Evolutionary conservation across 2,888 invertebrate genomes (phyloP), one percentile per base, ranked within the genome.

Genomic region (Acleris cristana): DNA sequence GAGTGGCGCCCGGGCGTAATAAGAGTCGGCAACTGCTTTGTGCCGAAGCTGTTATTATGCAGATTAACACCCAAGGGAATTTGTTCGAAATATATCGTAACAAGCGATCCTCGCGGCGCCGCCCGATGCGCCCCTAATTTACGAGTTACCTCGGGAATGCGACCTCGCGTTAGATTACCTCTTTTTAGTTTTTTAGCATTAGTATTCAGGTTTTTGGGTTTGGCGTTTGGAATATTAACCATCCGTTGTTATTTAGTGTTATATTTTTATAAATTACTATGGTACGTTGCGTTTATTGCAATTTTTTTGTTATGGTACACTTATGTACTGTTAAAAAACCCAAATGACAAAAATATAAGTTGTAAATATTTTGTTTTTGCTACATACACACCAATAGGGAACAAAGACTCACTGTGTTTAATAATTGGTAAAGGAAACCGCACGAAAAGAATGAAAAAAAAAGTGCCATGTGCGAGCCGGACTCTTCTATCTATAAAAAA

Each of bases 51-150:
- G 89, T 91, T 92, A 92, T 92, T 92, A 92, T 92, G 92, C 92
- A 92, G 92, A 92, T 92, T 91, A 91, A 91, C 92, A 92, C 92
- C 90, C 90, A 82, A 90, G 90, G 92, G 92, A 92, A 92, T 92
- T 91, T 91, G 92, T 92, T 90, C 92, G 91, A 90, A 74, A 67
- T 58, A 91, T 90, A 92, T 90, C 92, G 89, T 92, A 92, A 92
- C 92, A 88, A 92, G 92, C 89, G 80, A 85, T 86, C 86, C 90
- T 88, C 86, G 85, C 87, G 85, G 89, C 92, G 90, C 89, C 90
- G 89, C 70, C 71, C 90, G 88, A 88, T 83, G 83, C 84, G 81
- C 82, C 80, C 79, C 81, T 90, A 88, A 90, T 92, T 92, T 92
- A 90, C 90, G 88, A 89, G 85, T 85, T 82, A 84, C 80, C 87